Evolutionary conservation across 2,113 vertebrate genomes (phyloP), one percentile per base, ranked within the genome.

Genomic region (Limanda limanda): DNA sequence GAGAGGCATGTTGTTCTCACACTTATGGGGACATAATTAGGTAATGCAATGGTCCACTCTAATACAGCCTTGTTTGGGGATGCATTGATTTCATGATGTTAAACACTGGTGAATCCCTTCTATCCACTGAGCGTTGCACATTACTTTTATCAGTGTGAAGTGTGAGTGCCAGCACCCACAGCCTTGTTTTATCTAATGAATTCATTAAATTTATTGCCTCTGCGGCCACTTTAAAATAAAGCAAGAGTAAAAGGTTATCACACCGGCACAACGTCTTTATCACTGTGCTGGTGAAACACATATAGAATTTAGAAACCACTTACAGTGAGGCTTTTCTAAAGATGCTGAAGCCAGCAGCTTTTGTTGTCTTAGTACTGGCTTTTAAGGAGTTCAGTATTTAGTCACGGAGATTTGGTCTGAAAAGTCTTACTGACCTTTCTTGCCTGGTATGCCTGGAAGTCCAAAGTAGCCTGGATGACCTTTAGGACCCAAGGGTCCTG

Each of bases 401-500:
- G 2, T 1, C 64, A 40, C 21, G 27, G 18, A 59, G 3, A 47
- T 20, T 25, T 5, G 2, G 7, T 68, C 67, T 35, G 0, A 35
- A 60, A 68, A 15, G 35, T 2, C 1, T 24, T 1, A 63, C 54
- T 76, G 66, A 95, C 95, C 95, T 92, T 94, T 95, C 12, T 88
- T 85, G 24, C 95, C 95, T 25, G 91, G 93, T 70, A 68, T 54
- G 9, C 95, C 95, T 20, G 94, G 95, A 70, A 94, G 87, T 40
- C 95, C 95, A 73, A 90, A 94, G 81, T 84, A 95, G 9, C 95
- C 95, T 24, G 91, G 91, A 58, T 67, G 94, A 1, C 95, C 95
- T 88, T 94, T 94, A 55, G 62, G 48, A 8, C 95, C 95, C 3
- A 65, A 60, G 1, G 63, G 54, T 8, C 95, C 95, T 4, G 76